These are phyloP conservation scores for Drosophila ironensis DNA, from an alignment of 1,140 invertebrate genomes.

Conservation along the genomic window DNA sequence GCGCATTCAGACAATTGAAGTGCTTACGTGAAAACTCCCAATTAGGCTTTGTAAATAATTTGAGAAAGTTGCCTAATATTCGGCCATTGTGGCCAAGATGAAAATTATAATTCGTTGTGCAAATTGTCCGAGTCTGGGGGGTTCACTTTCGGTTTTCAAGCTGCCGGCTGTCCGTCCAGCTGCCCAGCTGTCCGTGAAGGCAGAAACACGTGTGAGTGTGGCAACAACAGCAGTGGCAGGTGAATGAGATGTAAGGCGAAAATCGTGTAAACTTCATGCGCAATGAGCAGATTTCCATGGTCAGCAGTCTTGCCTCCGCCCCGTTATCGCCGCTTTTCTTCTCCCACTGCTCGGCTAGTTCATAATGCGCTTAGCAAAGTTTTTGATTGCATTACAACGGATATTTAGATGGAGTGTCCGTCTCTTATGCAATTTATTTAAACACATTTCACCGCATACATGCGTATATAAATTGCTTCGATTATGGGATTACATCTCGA, in stretches of 20 bases:
- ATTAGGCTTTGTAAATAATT: slow-evolving; percentile 17
- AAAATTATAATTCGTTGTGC: slow-evolving; percentile 25
- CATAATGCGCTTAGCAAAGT: slow-evolving; percentile 73
- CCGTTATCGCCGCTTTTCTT: slow-evolving; percentile 2
- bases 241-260: slow-evolving; percentile 46
- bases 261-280: slow-evolving; percentile 71
- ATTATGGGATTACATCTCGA: slow-evolving; percentile 55
- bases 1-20: too few relatives aligned
- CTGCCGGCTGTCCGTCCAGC: too few relatives aligned
- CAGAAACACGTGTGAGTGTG: slow-evolving; percentile 9
- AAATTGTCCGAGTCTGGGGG: slow-evolving; percentile 31
- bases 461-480: slow-evolving; percentile 63
- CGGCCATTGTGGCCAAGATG: slow-evolving; percentile 26
- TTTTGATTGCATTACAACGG: slow-evolving; percentile 66
- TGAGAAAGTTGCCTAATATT: slow-evolving; percentile 51
- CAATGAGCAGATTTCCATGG: slow-evolving; percentile 62
- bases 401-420: slow-evolving; percentile 31
- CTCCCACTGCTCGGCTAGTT: not conserved
- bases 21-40: too few relatives aligned
- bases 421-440: slow-evolving; percentile 66
- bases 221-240: slow-evolving; percentile 44
- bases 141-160: slow-evolving; percentile 45
- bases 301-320: slow-evolving; percentile 6
- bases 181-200: slow-evolving; percentile 15
- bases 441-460: slow-evolving; percentile 31